These are phyloP conservation scores for Neomorphus geoffroyi DNA, from an alignment of 2,797 vertebrate genomes.

Conservation along the genomic window DNA sequence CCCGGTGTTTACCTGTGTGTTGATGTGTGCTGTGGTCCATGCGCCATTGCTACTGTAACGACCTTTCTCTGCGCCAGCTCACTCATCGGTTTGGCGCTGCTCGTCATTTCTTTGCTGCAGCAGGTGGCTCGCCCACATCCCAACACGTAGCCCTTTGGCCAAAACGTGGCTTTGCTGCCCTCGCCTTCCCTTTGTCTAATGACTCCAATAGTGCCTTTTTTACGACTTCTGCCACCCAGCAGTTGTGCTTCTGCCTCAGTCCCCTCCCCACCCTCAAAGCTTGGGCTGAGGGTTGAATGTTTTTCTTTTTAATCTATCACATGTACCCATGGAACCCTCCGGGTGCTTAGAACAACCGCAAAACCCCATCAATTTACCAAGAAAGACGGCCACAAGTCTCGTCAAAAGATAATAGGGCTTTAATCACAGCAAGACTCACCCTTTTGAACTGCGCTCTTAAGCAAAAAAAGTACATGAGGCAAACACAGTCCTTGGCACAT, in stretches of 20 bases:
- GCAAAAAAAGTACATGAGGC: conserved; percentile 12
- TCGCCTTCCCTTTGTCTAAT: neutral
- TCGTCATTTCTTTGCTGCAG: neutral
- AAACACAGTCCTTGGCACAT: conserved; percentile 52
- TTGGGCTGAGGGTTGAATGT: neutral
- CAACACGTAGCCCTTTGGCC: neutral
- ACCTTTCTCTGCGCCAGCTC: neutral
- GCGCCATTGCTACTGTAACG: rapidly evolving
- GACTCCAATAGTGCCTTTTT: neutral
- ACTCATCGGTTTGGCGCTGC: neutral
- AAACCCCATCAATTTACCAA: neutral
- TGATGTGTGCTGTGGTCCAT: neutral
- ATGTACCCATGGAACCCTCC: neutral
- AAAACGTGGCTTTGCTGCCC: neutral
- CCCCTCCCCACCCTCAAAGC: neutral
- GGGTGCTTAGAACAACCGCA: neutral
- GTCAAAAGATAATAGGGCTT: conserved; percentile 13
- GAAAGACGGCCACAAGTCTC: neutral
- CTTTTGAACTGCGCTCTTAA: conserved; percentile 13
- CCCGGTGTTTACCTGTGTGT: neutral
- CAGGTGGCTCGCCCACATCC: neutral
- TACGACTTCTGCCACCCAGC: neutral
- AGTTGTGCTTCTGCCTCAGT: neutral
- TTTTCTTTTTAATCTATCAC: neutral
- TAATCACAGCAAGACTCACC: conserved; percentile 54